phyloP scores from a whole-genome alignment of 2,113 vertebrate genomes.

The Struthidea cinerea region DNA sequence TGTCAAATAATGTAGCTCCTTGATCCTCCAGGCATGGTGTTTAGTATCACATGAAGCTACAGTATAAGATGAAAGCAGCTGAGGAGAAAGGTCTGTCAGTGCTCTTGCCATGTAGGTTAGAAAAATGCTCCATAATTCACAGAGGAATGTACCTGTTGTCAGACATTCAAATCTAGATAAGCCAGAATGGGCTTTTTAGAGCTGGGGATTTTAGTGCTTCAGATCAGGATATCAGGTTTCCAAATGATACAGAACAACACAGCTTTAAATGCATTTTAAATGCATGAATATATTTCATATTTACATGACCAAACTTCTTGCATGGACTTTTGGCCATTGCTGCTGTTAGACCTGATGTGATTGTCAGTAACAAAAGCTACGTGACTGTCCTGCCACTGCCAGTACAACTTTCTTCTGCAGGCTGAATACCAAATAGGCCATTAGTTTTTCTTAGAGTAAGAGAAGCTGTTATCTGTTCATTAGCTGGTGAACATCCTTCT shows the following conservation, averaged over 20 bases:
- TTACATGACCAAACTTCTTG: not conserved
- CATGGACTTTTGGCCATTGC: not conserved
- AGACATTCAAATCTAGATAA: not conserved
- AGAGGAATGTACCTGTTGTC: not conserved
- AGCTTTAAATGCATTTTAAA: not conserved
- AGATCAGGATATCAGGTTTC: not conserved
- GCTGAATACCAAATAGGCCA: not conserved
- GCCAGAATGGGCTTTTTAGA: not conserved
- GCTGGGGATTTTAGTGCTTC: not conserved
- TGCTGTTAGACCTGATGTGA: not conserved
- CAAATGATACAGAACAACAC: not conserved
- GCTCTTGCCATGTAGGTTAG: not conserved
- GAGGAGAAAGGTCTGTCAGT: not conserved
- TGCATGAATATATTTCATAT: not conserved
- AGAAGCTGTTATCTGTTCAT: slow-evolving; percentile 29
- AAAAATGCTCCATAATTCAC: not conserved
- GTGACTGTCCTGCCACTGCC: not conserved
- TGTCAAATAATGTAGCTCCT: not conserved
- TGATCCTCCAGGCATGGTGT: not conserved
- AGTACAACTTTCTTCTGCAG: not conserved
- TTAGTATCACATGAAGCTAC: not conserved
- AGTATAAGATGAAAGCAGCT: not conserved
- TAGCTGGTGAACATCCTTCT: slow-evolving; percentile 11
- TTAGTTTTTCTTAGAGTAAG: not conserved
- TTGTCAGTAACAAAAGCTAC: not conserved